Evolutionary conservation across 2,113 vertebrate genomes (phyloP).

Genomic region (Opisthocomus hoazin): DNA sequence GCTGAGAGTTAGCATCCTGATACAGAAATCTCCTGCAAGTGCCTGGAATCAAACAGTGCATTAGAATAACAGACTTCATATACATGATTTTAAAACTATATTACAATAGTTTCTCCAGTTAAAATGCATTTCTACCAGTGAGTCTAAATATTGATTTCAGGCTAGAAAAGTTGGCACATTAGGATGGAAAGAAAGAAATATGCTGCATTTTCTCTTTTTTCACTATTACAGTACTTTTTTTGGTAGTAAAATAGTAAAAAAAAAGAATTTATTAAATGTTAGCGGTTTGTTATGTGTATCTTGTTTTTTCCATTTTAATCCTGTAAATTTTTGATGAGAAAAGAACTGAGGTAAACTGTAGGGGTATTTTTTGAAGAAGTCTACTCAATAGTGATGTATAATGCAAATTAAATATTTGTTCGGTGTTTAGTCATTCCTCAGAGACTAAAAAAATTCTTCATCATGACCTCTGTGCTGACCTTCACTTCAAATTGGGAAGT

Average conservation of each 20-base stretch:
- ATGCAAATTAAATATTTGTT: conserved; percentile 48
- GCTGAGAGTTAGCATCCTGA: neutral
- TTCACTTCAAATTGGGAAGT: conserved; percentile 28
- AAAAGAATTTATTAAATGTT: neutral
- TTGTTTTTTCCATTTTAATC: neutral
- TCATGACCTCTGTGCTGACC: neutral
- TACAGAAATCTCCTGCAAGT: neutral
- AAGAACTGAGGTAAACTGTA: neutral
- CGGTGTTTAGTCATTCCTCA: neutral
- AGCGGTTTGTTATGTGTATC: neutral
- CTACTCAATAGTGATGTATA: conserved; percentile 19
- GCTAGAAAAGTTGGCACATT: neutral
- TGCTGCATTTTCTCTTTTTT: neutral
- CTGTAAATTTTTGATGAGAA: neutral
- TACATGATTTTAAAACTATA: neutral
- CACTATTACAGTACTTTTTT: neutral
- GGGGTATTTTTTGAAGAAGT: neutral
- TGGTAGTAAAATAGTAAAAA: neutral
- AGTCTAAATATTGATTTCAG: neutral
- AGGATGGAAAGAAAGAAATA: neutral
- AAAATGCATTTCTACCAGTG: neutral
- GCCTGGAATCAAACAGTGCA: neutral
- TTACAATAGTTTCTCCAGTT: neutral
- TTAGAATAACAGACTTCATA: neutral
- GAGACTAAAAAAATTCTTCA: conserved; percentile 3